Conservation (phyloP, 2,797 vertebrate genomes). For the Sandelia bainsii region DNA sequence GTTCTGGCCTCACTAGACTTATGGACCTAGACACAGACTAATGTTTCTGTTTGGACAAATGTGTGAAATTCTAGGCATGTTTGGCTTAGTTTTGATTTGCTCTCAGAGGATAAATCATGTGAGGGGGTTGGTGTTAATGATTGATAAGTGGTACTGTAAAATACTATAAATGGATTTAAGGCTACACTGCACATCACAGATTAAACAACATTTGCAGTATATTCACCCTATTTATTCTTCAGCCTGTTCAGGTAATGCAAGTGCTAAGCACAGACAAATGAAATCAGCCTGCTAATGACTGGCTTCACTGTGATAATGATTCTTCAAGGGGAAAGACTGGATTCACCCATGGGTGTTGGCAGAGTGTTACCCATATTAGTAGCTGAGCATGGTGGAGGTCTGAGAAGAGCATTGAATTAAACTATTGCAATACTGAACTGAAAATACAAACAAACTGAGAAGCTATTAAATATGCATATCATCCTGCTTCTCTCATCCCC, state of each 20-base stretch:
- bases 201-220: slow-evolving; percentile 54
- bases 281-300: slow-evolving; percentile 57
- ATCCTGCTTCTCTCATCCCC: slow-evolving; percentile 62
- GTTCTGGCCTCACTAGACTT: slow-evolving; percentile 14
- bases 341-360: slow-evolving; percentile 31
- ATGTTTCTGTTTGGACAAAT: slow-evolving; percentile 29
- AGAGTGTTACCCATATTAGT: not conserved
- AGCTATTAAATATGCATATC: slow-evolving; percentile 76
- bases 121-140: slow-evolving; percentile 63
- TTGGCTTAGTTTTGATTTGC: slow-evolving; percentile 62
- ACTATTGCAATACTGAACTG: slow-evolving; percentile 60
- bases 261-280: slow-evolving; percentile 48
- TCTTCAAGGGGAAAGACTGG: slow-evolving; percentile 27
- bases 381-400: slow-evolving; percentile 13
- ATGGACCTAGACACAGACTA: slow-evolving; percentile 14
- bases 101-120: slow-evolving; percentile 48
- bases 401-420: slow-evolving; percentile 45
- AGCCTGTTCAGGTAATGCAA: slow-evolving; percentile 50
- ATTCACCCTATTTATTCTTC: slow-evolving; percentile 48
- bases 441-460: slow-evolving; percentile 65
- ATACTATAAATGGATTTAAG: slow-evolving; percentile 65
- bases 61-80: slow-evolving; percentile 47
- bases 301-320: slow-evolving; percentile 34
- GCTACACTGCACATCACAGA: slow-evolving; percentile 38
- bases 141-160: slow-evolving; percentile 74